phyloP scores from a whole-genome alignment of 1,140 invertebrate species.

The Drosophila cardini region DNA sequence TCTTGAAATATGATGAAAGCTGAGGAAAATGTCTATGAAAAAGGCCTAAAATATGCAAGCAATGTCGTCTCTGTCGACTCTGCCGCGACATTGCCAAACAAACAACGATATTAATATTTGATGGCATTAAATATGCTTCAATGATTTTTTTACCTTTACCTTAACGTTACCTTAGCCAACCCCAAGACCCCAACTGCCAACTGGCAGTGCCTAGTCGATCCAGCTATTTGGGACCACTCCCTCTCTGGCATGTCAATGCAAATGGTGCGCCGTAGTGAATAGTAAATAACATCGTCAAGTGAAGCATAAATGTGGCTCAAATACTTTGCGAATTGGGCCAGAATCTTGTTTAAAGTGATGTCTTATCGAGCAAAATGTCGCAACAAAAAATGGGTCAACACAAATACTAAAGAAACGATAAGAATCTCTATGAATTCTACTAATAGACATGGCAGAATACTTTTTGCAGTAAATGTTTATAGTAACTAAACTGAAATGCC shows the following conservation, averaged over 20 bases:
- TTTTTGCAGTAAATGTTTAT: background rate
- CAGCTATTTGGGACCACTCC: background rate
- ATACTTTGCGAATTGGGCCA: conserved; percentile 10
- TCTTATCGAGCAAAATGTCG: background rate
- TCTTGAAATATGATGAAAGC: conserved; percentile 18
- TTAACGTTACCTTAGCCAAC: too few species aligned
- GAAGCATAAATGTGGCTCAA: conserved; percentile 43
- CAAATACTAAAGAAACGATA: conserved; percentile 42
- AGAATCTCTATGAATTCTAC: too few species aligned
- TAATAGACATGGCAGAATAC: too few species aligned
- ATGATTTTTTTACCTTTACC: conserved; percentile 58
- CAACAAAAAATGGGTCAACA: conserved; percentile 31
- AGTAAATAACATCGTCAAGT: conserved; percentile 49
- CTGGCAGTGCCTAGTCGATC: background rate
- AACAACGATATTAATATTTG: conserved; percentile 62
- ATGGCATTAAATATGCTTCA: conserved; percentile 67
- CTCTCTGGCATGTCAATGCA: conserved; percentile 43
- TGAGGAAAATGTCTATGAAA: conserved; percentile 25
- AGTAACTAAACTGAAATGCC: background rate
- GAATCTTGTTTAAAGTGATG: conserved; percentile 29
- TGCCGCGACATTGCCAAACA: conserved; percentile 44
- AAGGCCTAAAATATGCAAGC: conserved; percentile 48
- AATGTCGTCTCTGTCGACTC: conserved; percentile 42
- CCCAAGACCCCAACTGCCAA: too few species aligned
- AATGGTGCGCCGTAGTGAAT: conserved; percentile 56